Evolutionary conservation across 2,113 vertebrate species (phyloP), one percentile per base, ranked within the genome.

Genomic region (Euleptes europaea): DNA sequence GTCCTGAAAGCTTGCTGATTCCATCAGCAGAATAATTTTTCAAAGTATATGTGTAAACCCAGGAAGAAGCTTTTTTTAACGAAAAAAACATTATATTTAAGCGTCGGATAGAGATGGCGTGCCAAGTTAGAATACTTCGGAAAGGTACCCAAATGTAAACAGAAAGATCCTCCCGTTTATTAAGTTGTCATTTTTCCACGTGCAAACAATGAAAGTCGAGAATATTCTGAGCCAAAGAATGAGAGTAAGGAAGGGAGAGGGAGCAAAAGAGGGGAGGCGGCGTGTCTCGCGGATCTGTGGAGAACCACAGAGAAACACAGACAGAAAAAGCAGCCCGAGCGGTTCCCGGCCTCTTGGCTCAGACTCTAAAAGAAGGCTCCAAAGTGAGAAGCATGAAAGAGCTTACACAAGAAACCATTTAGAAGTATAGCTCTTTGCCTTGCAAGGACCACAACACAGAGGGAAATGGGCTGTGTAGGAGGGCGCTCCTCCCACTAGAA

Each of bases 371-470:
- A 86, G 92, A 85, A 90, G 89, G 88, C 91, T 92, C 91, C 87
- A 90, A 87, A 89, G 88, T 40, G 26, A 89, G 91, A 94, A 90
- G 90, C 92, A 92, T 87, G 92, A 95, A 94, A 91, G 84, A 79
- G 83, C 90, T 94, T 88, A 92, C 93, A 92, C 92, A 86, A 91
- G 89, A 86, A 90, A 90, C 84, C 89, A 94, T 94, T 94, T 89
- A 89, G 96, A 96, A 94, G 94, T 86, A 88, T 92, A 89, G 94
- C 95, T 94, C 91, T 91, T 87, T 91, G 93, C 92, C 91, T 93
- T 82, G 90, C 88, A 67, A 93, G 93, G 89, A 96, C 96, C 97
- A 97, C 95, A 97, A 97, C 96, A 97, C 96, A 97, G 94, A 91
- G 87, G 26, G 88, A 95, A 94, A 94, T 94, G 93, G 95, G 95